Evolutionary conservation across 2,113 vertebrate species (phyloP).

Genomic region (Lanius collurio): DNA sequence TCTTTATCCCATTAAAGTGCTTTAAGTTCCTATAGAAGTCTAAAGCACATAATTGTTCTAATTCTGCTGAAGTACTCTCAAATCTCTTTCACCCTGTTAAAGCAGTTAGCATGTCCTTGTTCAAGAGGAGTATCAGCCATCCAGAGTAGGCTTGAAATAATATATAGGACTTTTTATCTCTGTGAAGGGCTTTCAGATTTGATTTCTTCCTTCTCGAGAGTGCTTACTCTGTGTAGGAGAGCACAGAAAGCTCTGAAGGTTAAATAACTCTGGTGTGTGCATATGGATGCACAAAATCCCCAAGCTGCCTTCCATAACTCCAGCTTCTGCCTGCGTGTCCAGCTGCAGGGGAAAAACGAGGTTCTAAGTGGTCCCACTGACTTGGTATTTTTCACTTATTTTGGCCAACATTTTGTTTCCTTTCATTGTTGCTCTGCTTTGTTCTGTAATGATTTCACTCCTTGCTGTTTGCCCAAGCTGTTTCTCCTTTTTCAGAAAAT

Average conservation of each 20-base stretch:
- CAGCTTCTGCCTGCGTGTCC: neutral
- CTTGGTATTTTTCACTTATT: neutral
- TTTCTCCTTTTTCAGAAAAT: neutral
- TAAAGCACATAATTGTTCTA: conserved; percentile 53
- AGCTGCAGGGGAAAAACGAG: neutral
- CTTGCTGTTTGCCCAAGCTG: neutral
- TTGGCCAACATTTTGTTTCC: neutral
- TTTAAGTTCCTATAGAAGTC: conserved; percentile 4
- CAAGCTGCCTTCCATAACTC: neutral
- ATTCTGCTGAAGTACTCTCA: conserved; percentile 39
- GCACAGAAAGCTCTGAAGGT: neutral
- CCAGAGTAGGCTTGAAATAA: conserved; percentile 11
- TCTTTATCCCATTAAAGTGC: conserved; percentile 21
- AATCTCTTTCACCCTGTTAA: conserved; percentile 19
- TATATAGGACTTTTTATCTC: neutral
- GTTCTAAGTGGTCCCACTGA: neutral
- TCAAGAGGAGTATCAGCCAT: neutral
- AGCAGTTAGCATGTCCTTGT: conserved; percentile 24
- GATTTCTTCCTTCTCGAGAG: neutral
- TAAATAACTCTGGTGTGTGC: neutral
- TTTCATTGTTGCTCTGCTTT: neutral
- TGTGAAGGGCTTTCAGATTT: conserved; percentile 1
- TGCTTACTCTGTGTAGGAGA: neutral
- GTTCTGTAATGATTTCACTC: neutral
- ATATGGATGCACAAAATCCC: neutral